Evolutionary conservation across 2,113 vertebrate species (phyloP), one percentile per base, ranked within the genome.

Genomic region (Benitochromis conjunctus): DNA sequence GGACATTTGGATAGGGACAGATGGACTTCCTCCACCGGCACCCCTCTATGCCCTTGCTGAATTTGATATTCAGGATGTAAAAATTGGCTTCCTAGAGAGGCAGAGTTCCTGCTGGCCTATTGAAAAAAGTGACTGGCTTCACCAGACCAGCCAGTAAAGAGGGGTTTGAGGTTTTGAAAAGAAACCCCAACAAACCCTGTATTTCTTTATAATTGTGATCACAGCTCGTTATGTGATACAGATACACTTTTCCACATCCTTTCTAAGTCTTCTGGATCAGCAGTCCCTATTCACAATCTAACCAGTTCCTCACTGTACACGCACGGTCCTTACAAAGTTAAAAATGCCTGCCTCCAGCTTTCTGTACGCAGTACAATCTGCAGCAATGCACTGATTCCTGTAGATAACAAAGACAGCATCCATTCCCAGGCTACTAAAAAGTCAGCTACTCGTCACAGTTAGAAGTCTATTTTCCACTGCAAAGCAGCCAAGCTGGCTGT

Each of bases 381-480:
- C 4, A 41, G 83, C 83, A 78, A 80, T 55, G 34, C 74, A 69
- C 46, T 19, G 79, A 89, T 81, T 92, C 60, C 76, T 82, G 51
- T 14, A 38, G 56, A 82, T 55, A 89, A 74, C 60, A 83, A 79
- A 21, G 9, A 83, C 48, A 58, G 14, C 53, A 90, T 90, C 86
- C 54, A 77, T 85, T 86, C 26, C 21, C 7, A 18, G n/a, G 14
- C 46, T 53, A 29, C 88, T 81, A 79, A 81, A 51, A 87, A 74
- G 66, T 83, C 82, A 53, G 81, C 80, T 38, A 4, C 83, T 89
- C 55, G 62, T 60, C 87, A 53, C 85, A 89, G 87, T 74, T 89
- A 79, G 87, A 90, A 82, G 69, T 91, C 88, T 83, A 41, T 80
- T 92, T 86, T 84, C 86, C 87, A 86, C 88, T 82, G 64, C 53